These are phyloP conservation scores for Oxyruncus cristatus DNA, from an alignment of 2,113 vertebrate genomes.

Conservation along the genomic window DNA sequence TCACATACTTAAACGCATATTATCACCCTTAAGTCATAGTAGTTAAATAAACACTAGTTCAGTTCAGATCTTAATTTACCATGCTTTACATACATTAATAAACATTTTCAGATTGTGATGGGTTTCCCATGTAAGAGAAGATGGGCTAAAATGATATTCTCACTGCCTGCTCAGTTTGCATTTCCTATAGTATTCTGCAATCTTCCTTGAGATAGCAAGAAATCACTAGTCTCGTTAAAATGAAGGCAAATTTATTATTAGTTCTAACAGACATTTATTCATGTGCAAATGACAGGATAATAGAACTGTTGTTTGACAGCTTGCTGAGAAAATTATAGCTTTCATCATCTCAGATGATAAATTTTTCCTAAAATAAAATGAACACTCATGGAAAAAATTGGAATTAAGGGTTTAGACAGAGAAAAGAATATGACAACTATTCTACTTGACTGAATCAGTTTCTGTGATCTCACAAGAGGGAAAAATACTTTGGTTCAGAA, in stretches of 20 bases:
- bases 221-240: conserved; percentile 1
- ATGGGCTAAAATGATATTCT: neutral
- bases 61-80: neutral
- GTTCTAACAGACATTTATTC: conserved; percentile 58
- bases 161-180: neutral
- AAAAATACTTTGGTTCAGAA: conserved; percentile 21
- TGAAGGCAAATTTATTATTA: conserved; percentile 57
- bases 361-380: conserved; percentile 63
- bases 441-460: neutral
- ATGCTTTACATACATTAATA: neutral
- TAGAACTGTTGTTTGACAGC: conserved; percentile 62
- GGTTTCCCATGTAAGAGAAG: neutral
- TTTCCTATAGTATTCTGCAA: neutral
- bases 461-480: neutral
- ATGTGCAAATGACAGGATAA: conserved; percentile 59
- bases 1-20: neutral
- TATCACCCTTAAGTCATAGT: neutral
- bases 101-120: neutral
- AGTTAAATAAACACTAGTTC: neutral
- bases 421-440: conserved; percentile 20
- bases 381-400: conserved; percentile 7
- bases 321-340: conserved; percentile 60
- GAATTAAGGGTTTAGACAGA: conserved; percentile 1
- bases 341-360: conserved; percentile 55
- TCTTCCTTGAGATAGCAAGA: conserved; percentile 6